Percentiles rank a stretch among this genome's conserved stretches.
These are phyloP conservation scores for Lydus trimaculatus DNA, from an alignment of 2,888 invertebrate genomes.

Conservation along the genomic window DNA sequence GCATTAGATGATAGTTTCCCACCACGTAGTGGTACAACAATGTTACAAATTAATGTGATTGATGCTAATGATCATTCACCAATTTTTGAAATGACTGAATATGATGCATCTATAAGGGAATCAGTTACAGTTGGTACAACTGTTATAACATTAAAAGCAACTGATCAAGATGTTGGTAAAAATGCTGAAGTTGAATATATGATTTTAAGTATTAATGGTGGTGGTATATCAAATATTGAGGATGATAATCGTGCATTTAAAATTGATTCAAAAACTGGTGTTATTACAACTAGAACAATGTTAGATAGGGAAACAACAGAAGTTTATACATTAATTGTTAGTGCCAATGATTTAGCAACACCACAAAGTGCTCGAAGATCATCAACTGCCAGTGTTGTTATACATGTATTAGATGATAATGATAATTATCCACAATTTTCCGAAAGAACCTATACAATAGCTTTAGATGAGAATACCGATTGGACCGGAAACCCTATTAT, in stretches of 20 bases:
- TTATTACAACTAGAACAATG: slow-evolving; percentile 80
- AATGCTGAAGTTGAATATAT: slow-evolving; percentile 85
- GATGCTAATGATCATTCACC: slow-evolving; percentile 97
- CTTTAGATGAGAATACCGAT: slow-evolving; percentile 88
- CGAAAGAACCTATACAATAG: slow-evolving; percentile 86
- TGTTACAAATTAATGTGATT: slow-evolving; percentile 87
- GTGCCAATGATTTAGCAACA: slow-evolving; percentile 85
- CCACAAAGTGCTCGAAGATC: slow-evolving; percentile 80
- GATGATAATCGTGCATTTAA: slow-evolving; percentile 82
- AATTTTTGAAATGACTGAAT: slow-evolving; percentile 89
- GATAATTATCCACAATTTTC: slow-evolving; percentile 95
- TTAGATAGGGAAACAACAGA: slow-evolving; percentile 90
- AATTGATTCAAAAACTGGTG: slow-evolving; percentile 85
- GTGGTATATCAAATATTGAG: slow-evolving; percentile 67
- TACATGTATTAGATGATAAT: slow-evolving; percentile 87
- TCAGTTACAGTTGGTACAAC: slow-evolving; percentile 88
- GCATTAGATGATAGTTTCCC: slow-evolving; percentile 90
- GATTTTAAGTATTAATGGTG: slow-evolving; percentile 74
- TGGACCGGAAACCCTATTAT: slow-evolving; percentile 85
- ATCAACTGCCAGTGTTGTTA: slow-evolving; percentile 80
- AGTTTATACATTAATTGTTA: slow-evolving; percentile 83
- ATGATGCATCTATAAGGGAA: slow-evolving; percentile 88
- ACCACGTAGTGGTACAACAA: slow-evolving; percentile 89
- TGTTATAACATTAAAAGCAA: slow-evolving; percentile 88
- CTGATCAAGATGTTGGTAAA: slow-evolving; percentile 89